A percentile compares a stretch with the other conserved stretches of the same genome.
These are phyloP conservation scores for Chrysolina oricalcia DNA, from an alignment of 2,888 invertebrate genomes.

Conservation along the genomic window DNA sequence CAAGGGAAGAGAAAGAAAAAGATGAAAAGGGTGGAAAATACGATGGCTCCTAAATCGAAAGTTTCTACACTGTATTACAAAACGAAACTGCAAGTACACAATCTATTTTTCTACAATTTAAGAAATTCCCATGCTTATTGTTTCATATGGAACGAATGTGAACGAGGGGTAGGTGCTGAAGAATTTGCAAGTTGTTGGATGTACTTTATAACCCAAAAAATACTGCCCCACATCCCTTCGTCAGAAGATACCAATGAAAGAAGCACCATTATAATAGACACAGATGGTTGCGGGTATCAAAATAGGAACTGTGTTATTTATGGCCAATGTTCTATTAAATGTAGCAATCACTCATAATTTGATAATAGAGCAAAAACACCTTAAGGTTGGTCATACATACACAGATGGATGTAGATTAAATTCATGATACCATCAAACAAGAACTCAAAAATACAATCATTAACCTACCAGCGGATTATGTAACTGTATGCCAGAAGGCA, in stretches of 20 bases:
- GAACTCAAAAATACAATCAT: neutral
- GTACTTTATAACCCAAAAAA: conserved; percentile 10
- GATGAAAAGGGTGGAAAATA: conserved; percentile 34
- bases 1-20: neutral
- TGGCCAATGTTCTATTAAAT: neutral
- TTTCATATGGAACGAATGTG: conserved; percentile 2
- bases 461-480: conserved; percentile 3
- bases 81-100: no score
- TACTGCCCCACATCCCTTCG: neutral
- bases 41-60: no score
- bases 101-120: neutral
- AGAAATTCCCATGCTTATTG: neutral
- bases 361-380: conserved; percentile 12
- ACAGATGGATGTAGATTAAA: neutral
- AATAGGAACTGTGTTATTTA: neutral
- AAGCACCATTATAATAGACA: conserved; percentile 22
- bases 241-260: conserved; percentile 21
- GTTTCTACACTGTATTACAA: no score
- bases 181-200: conserved; percentile 26
- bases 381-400: neutral
- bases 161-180: neutral
- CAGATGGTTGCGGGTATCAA: conserved; percentile 28
- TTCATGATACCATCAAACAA: neutral
- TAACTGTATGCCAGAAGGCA: conserved; percentile 27
- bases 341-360: no score